Evolutionary conservation across 2,797 vertebrate species (phyloP), one percentile per base, ranked within the genome.

Genomic region (Sphenopsis melanotis): DNA sequence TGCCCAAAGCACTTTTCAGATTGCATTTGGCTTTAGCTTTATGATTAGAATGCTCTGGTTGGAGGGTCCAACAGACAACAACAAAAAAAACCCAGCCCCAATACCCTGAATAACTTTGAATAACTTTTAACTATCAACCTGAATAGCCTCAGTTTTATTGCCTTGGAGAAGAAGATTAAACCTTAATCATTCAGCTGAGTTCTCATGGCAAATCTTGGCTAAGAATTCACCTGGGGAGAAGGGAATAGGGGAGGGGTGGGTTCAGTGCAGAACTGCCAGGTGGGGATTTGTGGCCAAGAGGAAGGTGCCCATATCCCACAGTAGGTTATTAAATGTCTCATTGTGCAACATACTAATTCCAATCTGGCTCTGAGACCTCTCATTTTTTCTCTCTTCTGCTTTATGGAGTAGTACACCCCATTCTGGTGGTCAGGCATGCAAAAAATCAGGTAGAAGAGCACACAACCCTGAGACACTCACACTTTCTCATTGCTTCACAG

Each of bases 81-180:
- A 46, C 57, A 32, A 9, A 19, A 46, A 44, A 46, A 14, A 2
- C 0, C 1, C 1, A 60, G 15, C 5, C 4, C 12, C 0, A 63
- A n/a, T 39, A 44, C 5, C 4, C 10, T 61, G 15, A 70, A 52
- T 52, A 71, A 61, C 6, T n/a, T n/a, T 4, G 19, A 80, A 76
- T 32, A 55, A 5, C 17, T 9, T 69, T 55, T 55, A 59, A 65
- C 12, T 37, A 41, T 46, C 12, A 83, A 42, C 20, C 7, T 68
- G 14, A 53, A 81, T 21, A 69, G 7, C 34, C 15, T 72, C 37
- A 16, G 11, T 47, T 24, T 64, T 53, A 55, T 14, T 77, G 29
- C 29, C 27, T n/a, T 56, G 37, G 29, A 83, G 37, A 53, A 83
- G 76, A 68, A 49, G 9, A 29, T 47, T 60, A 60, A 76, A 16